A percentile compares a stretch with the other conserved stretches of the same genome.
These are phyloP conservation scores for Athene cunicularia DNA, from an alignment of 2,113 vertebrate species.

Conservation along the genomic window DNA sequence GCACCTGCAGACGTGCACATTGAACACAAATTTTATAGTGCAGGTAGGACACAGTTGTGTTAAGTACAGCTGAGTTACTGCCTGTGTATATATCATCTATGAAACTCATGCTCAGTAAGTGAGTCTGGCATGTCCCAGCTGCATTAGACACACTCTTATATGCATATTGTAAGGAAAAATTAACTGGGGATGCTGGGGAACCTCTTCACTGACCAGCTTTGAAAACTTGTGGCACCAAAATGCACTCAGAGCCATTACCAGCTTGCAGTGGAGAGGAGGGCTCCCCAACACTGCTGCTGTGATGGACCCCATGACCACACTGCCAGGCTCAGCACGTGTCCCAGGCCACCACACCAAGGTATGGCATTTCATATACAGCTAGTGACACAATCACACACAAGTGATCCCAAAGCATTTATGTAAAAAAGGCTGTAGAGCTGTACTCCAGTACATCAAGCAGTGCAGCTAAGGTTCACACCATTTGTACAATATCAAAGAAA, in stretches of 20 bases:
- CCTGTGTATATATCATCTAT: neutral
- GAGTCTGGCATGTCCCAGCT: neutral
- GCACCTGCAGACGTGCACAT: neutral
- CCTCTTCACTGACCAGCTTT: neutral
- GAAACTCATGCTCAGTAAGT: neutral
- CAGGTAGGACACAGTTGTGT: neutral
- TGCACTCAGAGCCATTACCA: neutral
- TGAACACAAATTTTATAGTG: neutral
- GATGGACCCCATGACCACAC: rapidly evolving
- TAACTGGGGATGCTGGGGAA: neutral
- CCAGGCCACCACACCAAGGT: neutral
- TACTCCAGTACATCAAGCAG: neutral
- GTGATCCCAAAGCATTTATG: neutral
- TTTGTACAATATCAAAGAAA: neutral
- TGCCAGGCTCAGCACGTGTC: neutral
- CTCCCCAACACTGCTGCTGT: neutral
- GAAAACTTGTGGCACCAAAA: neutral
- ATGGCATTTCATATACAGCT: neutral
- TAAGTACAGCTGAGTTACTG: neutral
- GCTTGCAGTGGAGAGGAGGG: neutral
- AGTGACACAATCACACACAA: neutral
- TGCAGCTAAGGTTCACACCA: neutral
- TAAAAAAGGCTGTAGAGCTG: neutral
- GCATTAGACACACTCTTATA: neutral
- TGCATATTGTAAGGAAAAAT: neutral